Evolutionary conservation across 2,797 vertebrate genomes (phyloP), one percentile per base, ranked within the genome.

Genomic region (Muscicapa striata): DNA sequence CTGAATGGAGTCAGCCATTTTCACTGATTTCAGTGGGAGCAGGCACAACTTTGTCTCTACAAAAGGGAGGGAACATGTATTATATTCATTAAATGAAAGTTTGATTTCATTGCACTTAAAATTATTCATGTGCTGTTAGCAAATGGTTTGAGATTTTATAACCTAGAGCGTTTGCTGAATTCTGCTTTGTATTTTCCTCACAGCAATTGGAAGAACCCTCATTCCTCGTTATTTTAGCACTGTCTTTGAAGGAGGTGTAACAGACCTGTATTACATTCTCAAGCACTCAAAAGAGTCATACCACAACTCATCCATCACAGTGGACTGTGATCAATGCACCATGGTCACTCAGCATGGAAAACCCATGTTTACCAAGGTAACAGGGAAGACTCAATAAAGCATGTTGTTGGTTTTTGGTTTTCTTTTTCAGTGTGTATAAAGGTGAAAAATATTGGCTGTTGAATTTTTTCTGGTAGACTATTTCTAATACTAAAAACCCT

Each of bases 151-250:
- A 94, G 22, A 95, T 95, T 94, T 92, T 87, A 59, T 93, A 93
- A 96, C 87, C 22, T 89, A 84, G 80, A 94, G 75, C 57, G 48
- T 92, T 93, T 97, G 87, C 90, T 97, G 87, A 97, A 95, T 94
- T 96, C 84, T 96, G 95, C 91, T 97, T 96, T 97, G 78, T 98
- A 85, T 98, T 97, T 97, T 96, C 94, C 93, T 96, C 88, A 95
- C 98, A 99, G 99, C 99, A 52, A 99, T 99, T 92, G 99, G 99
- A 95, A 98, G 99, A 97, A 99, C 99, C 63, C 98, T 99, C 97
- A 99, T 99, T 97, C 99, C 99, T 91, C 99, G 99, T 93, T 99
- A 99, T 97, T 99, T 99, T 98, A 99, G 99, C 98, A 99, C 99
- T 69, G 99, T 99, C 97, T 99, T 99, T 93, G 99, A 99, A 98